A percentile compares a stretch with the other conserved stretches of the same genome.
These are phyloP conservation scores for Phoxinus phoxinus DNA, from an alignment of 2,113 vertebrate species.

Conservation along the genomic window DNA sequence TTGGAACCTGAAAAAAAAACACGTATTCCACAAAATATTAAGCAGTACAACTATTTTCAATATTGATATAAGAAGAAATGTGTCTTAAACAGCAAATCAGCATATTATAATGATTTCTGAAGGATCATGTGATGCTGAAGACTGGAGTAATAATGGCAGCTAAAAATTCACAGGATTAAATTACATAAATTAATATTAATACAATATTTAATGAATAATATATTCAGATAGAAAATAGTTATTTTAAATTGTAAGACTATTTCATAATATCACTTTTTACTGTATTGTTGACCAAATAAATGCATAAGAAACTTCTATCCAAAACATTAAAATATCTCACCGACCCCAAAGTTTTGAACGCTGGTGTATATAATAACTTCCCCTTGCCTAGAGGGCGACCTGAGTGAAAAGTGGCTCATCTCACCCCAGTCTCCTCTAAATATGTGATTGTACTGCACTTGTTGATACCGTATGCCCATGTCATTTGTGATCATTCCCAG, in stretches of 20 bases:
- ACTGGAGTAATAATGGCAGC: neutral
- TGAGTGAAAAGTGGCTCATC: neutral
- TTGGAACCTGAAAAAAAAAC: neutral
- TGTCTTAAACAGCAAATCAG: neutral
- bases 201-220: neutral
- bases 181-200: neutral
- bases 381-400: neutral
- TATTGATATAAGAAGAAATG: neutral
- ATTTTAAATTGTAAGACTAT: neutral
- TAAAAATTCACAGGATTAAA: neutral
- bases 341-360: no score
- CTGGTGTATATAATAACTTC: no score
- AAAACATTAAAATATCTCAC: no score
- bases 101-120: neutral
- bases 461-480: neutral
- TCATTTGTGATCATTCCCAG: conserved; percentile 63
- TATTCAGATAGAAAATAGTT: neutral
- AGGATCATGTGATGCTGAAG: neutral
- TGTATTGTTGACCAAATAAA: neutral
- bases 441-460: conserved; percentile 20
- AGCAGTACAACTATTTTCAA: neutral
- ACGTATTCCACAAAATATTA: no score
- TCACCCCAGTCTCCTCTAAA: neutral
- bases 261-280: neutral
- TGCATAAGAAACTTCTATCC: neutral